Conservation (phyloP, 2,888 invertebrate species). For the Apeira syringaria region DNA sequence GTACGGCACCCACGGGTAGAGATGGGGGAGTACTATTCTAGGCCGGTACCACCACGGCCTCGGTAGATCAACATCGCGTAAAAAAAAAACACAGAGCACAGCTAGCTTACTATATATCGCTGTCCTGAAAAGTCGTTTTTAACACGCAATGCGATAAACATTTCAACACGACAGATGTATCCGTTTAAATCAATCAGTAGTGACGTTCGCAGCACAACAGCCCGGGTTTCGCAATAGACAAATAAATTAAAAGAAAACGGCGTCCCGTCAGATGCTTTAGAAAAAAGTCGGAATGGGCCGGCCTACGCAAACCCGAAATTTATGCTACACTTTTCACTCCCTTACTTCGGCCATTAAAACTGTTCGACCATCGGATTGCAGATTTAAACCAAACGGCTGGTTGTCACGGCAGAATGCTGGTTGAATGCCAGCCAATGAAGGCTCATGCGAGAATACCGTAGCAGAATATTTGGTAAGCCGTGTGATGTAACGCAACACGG, state of each 20-base stretch:
- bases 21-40: too few relatives aligned
- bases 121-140: too few relatives aligned
- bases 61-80: too few relatives aligned
- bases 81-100: too few relatives aligned
- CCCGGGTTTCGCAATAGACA: slow-evolving; percentile 45
- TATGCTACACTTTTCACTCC: slow-evolving; percentile 63
- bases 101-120: too few relatives aligned
- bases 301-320: slow-evolving; percentile 53
- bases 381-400: slow-evolving; percentile 67
- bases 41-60: too few relatives aligned
- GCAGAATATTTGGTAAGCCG: slow-evolving; percentile 1
- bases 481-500: not conserved
- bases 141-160: slow-evolving; percentile 1
- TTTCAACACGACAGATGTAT: slow-evolving; percentile 6
- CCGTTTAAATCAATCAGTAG: slow-evolving; percentile 27
- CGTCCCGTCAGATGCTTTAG: slow-evolving; percentile 41
- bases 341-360: slow-evolving; percentile 71
- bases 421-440: slow-evolving; percentile 26
- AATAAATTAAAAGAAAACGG: slow-evolving; percentile 69
- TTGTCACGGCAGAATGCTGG: slow-evolving; percentile 49
- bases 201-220: slow-evolving; percentile 24
- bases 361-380: slow-evolving; percentile 68
- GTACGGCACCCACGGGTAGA: too few relatives aligned
- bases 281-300: slow-evolving; percentile 51
- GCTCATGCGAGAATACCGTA: slow-evolving; percentile 7